Evolutionary conservation across 2,113 vertebrate species (phyloP).

Genomic region (Dasyurus viverrinus): DNA sequence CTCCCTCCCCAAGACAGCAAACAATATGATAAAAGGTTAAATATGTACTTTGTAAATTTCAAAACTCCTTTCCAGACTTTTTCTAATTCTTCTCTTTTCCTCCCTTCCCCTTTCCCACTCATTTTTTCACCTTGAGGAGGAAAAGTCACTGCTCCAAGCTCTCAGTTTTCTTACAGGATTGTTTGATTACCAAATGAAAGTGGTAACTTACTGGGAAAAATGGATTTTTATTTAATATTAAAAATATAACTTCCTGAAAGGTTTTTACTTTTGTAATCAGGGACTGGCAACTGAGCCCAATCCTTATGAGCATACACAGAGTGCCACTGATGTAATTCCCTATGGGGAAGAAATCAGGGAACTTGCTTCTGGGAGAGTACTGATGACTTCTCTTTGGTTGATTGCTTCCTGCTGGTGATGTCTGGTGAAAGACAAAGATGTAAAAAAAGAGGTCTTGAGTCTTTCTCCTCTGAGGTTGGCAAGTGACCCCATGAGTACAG

Average conservation of each 20-base stretch:
- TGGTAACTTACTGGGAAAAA: slow-evolving; percentile 39
- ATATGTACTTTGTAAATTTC: not conserved
- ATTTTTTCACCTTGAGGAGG: not conserved
- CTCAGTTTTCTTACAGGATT: not conserved
- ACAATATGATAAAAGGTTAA: too few relatives aligned
- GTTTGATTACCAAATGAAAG: slow-evolving; percentile 57
- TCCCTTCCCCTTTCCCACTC: not conserved
- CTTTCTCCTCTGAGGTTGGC: not conserved
- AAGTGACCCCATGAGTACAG: not conserved
- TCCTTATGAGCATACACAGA: not conserved
- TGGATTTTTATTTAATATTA: slow-evolving; percentile 59
- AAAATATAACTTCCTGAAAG: slow-evolving; percentile 63
- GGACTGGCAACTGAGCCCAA: not conserved
- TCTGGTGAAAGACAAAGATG: not conserved
- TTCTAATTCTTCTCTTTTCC: not conserved
- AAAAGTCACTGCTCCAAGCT: slow-evolving; percentile 2
- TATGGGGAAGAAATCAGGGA: not conserved
- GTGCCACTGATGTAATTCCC: not conserved
- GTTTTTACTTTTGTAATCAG: slow-evolving; percentile 31
- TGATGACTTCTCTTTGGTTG: not conserved
- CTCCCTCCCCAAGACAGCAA: too few relatives aligned
- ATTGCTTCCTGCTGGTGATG: not conserved
- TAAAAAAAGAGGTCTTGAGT: not conserved
- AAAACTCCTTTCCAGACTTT: not conserved
- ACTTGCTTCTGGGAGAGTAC: not conserved